Base-by-base conservation (phyloP, 2,888 invertebrate genomes). In the Drosophila emarginata region DNA sequence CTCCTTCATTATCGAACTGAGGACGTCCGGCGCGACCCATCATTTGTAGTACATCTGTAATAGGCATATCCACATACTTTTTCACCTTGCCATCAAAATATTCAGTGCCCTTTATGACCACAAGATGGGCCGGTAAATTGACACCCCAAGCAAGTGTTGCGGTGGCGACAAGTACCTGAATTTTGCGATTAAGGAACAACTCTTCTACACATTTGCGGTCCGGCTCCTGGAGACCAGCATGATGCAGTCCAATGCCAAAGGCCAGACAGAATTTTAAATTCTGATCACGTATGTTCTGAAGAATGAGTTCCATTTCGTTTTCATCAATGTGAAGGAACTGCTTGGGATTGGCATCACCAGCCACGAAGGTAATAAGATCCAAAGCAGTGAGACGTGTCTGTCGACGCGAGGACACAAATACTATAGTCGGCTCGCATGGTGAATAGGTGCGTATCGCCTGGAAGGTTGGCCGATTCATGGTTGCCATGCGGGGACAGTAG, bases 141-240 rank as follows among this genome's bases (percentile, higher is more conserved):
- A 99, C 99, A 37, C 99, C 99, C 99, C 99, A 99, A 0, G 99
- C 99, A 37, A 99, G 92, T 0, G 99, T 99, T 3, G 99, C 97
- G 0, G 99, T 99, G 65, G 99, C 98, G 74, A 99, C 96, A 21
- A 99, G 93, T 4, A 99, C 96, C 94, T 99, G 99, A 90, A 99
- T 99, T 91, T 98, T 98, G 80, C 97, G 96, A 91, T 97, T 96
- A 32, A 97, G 95, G 91, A 98, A 99, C 53, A 99, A 92, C 89
- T 98, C 97, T 90, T 99, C 99, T 0, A 98, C 97, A 1, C 96
- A 94, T 89, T 94, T 96, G 51, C 99, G 94, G 91, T 99, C 99
- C 68, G 95, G 94, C 77, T 99, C 99, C 79, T 97, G 96, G 63
- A 99, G 93, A 60, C 99, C 99, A 18, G 99, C 99, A 92, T 99